Evolutionary conservation across 2,113 vertebrate genomes (phyloP).

Genomic region (Poeciliopsis occidentalis): DNA sequence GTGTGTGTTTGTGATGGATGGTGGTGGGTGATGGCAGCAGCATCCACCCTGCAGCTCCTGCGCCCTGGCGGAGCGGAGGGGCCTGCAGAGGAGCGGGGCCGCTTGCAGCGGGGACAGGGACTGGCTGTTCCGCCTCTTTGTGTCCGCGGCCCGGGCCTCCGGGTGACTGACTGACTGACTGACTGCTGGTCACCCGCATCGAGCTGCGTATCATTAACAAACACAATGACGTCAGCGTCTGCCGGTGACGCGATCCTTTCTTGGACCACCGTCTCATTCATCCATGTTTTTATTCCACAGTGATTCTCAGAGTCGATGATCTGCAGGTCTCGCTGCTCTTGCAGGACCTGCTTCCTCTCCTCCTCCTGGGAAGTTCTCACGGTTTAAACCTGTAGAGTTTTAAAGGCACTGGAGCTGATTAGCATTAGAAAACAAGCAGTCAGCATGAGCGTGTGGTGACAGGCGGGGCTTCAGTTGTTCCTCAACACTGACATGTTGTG

Average conservation of each 20-base stretch:
- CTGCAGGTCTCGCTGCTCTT: too few relatives aligned
- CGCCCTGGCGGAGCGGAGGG: slow-evolving; percentile 6
- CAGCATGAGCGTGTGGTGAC: too few relatives aligned
- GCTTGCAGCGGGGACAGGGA: slow-evolving; percentile 9
- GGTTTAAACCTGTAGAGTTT: too few relatives aligned
- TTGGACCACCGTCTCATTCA: slow-evolving; percentile 4
- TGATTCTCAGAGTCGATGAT: too few relatives aligned
- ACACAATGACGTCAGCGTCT: slow-evolving; percentile 71
- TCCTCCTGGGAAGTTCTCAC: too few relatives aligned
- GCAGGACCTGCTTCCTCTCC: too few relatives aligned
- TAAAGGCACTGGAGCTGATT: too few relatives aligned
- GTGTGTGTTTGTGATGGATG: slow-evolving; percentile 37
- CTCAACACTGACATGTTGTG: too few relatives aligned
- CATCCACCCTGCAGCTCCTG: slow-evolving; percentile 42
- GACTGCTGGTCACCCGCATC: slow-evolving; percentile 64
- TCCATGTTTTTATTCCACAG: background rate
- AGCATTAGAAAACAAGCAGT: too few relatives aligned
- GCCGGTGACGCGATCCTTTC: slow-evolving; percentile 59
- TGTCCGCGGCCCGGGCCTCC: slow-evolving; percentile 44
- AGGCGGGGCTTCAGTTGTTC: too few relatives aligned
- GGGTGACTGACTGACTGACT: slow-evolving; percentile 5
- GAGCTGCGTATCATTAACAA: slow-evolving; percentile 70
- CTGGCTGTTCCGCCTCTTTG: slow-evolving; percentile 51
- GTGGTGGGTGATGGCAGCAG: slow-evolving; percentile 31
- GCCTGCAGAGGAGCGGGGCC: background rate